Base-by-base conservation (phyloP, 2,888 invertebrate species). In the Melolontha melolontha region DNA sequence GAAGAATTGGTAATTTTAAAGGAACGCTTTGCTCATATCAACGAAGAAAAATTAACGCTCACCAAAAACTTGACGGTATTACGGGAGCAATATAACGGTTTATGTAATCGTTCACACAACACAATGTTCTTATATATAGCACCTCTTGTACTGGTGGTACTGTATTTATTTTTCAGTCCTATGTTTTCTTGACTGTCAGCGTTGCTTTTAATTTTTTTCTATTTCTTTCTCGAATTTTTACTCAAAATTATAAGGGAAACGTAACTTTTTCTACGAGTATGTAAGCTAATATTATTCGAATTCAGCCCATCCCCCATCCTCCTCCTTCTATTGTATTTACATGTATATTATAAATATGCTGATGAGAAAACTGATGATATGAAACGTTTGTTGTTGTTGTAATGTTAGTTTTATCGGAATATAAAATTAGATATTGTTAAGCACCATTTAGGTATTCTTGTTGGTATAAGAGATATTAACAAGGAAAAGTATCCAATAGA, bases 1-100 rank as follows among this genome's bases (percentile, higher is more conserved):
- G 91, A 92, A 80, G 92, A 93, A 81, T 83, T 93, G 75, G 89
- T 90, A 66, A 85, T 89, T 55, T 86, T 93, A 71, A 92, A 92
- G 79, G 90, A 92, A 80, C 87, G 90, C 74, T 93, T 90, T 85
- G 89, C 90, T 68, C 86, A 87, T 74, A 89, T 87, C 68, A 84
- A 86, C 75, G 87, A 86, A 27, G 91, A 91, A 76, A 88, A 89
- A 75, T 84, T 87, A 66, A 85, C 86, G 64, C 83, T 92, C 47
- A 85, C 87, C 49, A 85, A 87, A 71, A 88, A 90, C 79, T 85
- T 92, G 75, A 83, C 86, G 49, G 80, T 81, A 68, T 81, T 91
- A 77, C 88, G 87, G 76, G 84, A 85, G 75, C 89, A 91, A 77
- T 87, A 87, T 77, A 85, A 88, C 70, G 81, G 85, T 71, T 79